Evolutionary conservation across 2,113 vertebrate genomes (phyloP).

Genomic region (Mionectes macconnelli): DNA sequence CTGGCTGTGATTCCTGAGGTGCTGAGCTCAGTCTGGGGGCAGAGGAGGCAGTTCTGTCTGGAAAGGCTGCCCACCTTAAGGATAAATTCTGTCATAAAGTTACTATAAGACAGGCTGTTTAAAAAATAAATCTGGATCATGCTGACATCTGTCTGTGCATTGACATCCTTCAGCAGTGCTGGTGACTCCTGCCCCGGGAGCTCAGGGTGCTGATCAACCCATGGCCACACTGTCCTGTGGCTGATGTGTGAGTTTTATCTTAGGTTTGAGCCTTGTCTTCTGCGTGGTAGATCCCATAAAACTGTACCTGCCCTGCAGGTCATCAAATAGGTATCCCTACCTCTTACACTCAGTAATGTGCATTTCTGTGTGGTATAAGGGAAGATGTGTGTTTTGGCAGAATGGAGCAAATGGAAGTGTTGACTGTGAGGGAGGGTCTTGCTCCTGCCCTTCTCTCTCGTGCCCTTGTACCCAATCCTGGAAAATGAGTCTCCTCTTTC

Average conservation of each 20-base stretch:
- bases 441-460: not conserved
- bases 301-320: not conserved
- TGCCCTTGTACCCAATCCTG: not conserved
- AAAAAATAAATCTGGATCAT: not conserved
- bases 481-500: not conserved
- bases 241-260: not conserved
- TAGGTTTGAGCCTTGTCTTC: not conserved
- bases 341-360: too few relatives aligned
- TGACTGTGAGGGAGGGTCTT: not conserved
- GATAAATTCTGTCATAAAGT: not conserved
- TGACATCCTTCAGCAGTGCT: not conserved
- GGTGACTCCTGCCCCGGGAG: not conserved
- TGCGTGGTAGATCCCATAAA: not conserved
- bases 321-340: accelerated
- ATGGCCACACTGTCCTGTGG: not conserved
- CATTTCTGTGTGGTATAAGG: accelerated
- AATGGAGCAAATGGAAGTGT: not conserved
- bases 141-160: accelerated
- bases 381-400: not conserved
- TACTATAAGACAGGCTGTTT: not conserved
- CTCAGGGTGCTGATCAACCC: not conserved
- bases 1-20: not conserved
- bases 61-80: not conserved
- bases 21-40: not conserved
- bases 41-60: not conserved